These are phyloP conservation scores for Pilophorus perplexus DNA, from an alignment of 2,888 invertebrate species.

Conservation along the genomic window DNA sequence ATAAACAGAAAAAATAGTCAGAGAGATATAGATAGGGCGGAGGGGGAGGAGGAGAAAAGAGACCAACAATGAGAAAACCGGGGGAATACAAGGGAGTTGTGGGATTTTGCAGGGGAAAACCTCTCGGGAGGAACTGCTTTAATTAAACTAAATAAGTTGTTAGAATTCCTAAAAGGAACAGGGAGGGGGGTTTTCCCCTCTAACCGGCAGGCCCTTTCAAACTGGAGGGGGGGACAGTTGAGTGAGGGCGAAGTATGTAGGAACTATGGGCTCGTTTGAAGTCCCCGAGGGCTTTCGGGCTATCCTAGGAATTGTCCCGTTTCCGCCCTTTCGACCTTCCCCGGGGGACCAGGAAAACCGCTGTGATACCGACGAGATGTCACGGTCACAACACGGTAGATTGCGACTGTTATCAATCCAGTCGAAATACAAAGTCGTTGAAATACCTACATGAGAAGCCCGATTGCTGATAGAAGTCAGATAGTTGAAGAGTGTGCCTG, in stretches of 20 bases:
- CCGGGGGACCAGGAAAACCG: too few relatives aligned
- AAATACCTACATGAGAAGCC: too few relatives aligned
- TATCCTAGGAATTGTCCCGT: conserved; percentile 31
- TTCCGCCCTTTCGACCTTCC: too few relatives aligned
- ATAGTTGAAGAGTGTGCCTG: too few relatives aligned
- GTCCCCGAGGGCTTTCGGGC: conserved; percentile 15
- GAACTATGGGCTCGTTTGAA: conserved; percentile 40
- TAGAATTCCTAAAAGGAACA: conserved; percentile 39
- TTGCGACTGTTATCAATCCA: too few relatives aligned
- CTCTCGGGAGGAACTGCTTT: conserved; percentile 11
- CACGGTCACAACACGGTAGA: too few relatives aligned
- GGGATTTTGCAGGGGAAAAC: conserved; percentile 7
- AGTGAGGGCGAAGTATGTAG: conserved; percentile 24
- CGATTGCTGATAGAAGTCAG: too few relatives aligned
- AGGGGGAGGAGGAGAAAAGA: conserved; percentile 1
- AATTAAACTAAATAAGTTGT: conserved; percentile 45
- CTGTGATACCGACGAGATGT: too few relatives aligned
- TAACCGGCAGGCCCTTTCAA: neutral
- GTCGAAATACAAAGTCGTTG: too few relatives aligned
- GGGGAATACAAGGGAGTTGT: too few relatives aligned
- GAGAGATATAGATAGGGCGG: neutral
- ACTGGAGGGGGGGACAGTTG: neutral
- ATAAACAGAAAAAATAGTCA: conserved; percentile 1
- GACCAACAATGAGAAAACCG: too few relatives aligned
- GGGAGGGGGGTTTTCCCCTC: conserved; percentile 11